Evolutionary conservation across 2,797 vertebrate genomes (phyloP), one percentile per base, ranked within the genome.

Genomic region (Coracias cyanogaster): DNA sequence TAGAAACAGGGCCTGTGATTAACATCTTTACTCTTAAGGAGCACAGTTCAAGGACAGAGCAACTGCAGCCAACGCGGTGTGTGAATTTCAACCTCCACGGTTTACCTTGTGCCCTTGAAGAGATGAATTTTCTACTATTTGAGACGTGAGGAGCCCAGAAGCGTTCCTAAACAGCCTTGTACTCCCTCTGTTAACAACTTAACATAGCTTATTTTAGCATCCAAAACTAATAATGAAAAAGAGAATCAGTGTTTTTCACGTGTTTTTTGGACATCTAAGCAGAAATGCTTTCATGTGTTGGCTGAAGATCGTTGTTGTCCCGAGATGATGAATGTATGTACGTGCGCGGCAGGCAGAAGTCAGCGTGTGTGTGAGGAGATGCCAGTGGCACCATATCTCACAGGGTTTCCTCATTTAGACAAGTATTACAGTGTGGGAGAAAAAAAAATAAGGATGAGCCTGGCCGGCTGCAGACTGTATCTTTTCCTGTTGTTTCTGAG

Each of bases 81-180:
- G 48, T 89, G 73, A 93, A 82, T 61, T 88, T 96, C 41, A 76
- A 0, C 70, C 37, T 45, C 28, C 12, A 4, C 61, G 25, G 9
- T 86, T 93, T 86, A 17, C 41, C 12, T 43, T 26, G 8, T 73
- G 58, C 4, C 41, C 55, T 88, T 52, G 29, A 26, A 94, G 45
- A 92, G 45, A 65, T 60, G 55, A 41, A 79, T 84, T 94, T 95
- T 94, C 66, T 82, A 12, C 46, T 81, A 2, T 82, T 93, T 94
- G 71, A 57, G 19, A 81, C 18, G 31, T 3, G 7, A 12, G 10
- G 87, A 90, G 28, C 16, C 24, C 66, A 35, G 79, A 69, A 35
- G 45, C 33, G 6, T 87, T 65, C 92, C 41, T 87, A 48, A 94
- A 54, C 3, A 3, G 54, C n/a, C 46, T 52, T 51, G 3, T 55